phyloP scores from a whole-genome alignment of 2,113 vertebrate genomes.

The Turnix velox region DNA sequence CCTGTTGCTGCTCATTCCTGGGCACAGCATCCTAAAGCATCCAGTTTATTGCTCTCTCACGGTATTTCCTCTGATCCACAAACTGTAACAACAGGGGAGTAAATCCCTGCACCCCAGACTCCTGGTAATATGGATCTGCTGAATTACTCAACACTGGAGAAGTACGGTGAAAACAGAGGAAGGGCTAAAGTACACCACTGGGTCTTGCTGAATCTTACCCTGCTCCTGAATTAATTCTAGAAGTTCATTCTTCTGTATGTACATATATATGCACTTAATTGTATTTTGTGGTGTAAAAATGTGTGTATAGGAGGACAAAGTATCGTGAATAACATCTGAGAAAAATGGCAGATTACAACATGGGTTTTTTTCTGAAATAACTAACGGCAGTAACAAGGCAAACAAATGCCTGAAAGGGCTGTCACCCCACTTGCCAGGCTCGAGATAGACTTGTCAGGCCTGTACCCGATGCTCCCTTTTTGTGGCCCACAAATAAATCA shows the following conservation, averaged over 20 bases:
- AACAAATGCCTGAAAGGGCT: neutral
- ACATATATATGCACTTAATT: neutral
- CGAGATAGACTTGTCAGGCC: neutral
- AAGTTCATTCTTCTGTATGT: neutral
- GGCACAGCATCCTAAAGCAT: neutral
- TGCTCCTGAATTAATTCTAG: neutral
- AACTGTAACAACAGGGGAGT: neutral
- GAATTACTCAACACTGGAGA: neutral
- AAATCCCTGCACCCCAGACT: neutral
- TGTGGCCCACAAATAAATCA: neutral
- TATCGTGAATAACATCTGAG: neutral
- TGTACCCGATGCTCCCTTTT: neutral
- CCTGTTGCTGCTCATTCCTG: neutral
- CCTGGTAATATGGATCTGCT: neutral
- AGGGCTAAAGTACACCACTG: neutral
- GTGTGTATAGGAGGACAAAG: neutral
- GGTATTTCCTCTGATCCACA: neutral
- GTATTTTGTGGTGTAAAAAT: neutral
- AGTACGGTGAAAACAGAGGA: neutral
- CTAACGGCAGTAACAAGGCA: neutral
- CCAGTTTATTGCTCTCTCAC: neutral
- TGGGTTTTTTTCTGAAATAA: neutral
- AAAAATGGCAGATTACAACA: neutral
- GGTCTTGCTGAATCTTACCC: neutral
- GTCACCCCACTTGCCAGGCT: neutral